These are phyloP conservation scores for Silurus lanzhouensis DNA, from an alignment of 2,797 vertebrate genomes.

Conservation along the genomic window DNA sequence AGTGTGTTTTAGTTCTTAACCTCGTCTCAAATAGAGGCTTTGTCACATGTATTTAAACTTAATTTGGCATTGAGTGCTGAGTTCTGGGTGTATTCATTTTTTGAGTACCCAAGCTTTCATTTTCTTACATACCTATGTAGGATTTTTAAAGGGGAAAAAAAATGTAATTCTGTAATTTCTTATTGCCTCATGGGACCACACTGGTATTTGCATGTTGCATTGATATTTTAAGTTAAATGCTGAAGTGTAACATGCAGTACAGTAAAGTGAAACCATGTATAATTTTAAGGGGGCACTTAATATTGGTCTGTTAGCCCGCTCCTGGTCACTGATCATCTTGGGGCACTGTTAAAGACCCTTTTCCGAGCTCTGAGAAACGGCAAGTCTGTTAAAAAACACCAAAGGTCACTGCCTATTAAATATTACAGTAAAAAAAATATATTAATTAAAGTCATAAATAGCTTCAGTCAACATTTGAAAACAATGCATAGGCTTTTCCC, in stretches of 20 bases:
- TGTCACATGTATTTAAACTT: background rate
- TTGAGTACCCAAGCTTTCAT: background rate
- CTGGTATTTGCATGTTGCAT: background rate
- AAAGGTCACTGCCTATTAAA: background rate
- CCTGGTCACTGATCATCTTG: background rate
- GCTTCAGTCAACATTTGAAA: background rate
- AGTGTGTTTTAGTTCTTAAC: background rate
- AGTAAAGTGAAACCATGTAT: background rate
- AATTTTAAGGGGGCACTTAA: background rate
- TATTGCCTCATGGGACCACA: too few relatives aligned
- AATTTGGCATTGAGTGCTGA: background rate
- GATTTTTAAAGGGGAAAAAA: background rate
- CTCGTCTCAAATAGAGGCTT: background rate
- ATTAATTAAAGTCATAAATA: background rate
- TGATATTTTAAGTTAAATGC: background rate
- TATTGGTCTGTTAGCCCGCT: background rate
- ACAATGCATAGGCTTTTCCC: background rate
- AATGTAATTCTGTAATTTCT: background rate
- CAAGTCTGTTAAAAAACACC: background rate
- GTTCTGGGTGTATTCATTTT: background rate
- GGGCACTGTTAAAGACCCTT: background rate
- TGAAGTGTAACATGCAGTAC: background rate
- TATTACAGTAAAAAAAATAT: background rate
- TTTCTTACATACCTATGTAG: background rate
- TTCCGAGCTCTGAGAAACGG: background rate